These are phyloP conservation scores for Bimastos eiseni DNA, from an alignment of 2,888 invertebrate genomes.

Conservation along the genomic window DNA sequence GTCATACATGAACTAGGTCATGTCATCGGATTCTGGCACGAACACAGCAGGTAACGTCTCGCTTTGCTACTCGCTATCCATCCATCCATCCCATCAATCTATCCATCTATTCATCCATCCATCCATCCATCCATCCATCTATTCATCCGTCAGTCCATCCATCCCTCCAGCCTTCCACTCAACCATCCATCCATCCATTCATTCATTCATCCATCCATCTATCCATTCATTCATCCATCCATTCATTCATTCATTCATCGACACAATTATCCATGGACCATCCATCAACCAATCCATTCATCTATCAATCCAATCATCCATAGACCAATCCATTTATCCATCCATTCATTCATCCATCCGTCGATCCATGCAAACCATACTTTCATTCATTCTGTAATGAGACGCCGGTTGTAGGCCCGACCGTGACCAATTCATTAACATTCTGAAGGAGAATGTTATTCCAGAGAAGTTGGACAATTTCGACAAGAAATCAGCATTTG, in stretches of 20 bases:
- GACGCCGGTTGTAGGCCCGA: slow-evolving; percentile 39
- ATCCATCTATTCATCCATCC: background rate
- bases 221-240: background rate
- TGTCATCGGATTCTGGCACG: slow-evolving; percentile 46
- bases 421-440: slow-evolving; percentile 37
- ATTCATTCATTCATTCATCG: background rate
- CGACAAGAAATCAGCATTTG: slow-evolving; percentile 40
- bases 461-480: slow-evolving; percentile 43
- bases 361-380: background rate
- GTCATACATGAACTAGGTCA: slow-evolving; percentile 46
- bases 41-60: slow-evolving; percentile 43
- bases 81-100: background rate
- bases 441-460: slow-evolving; percentile 36
- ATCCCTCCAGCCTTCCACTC: too few relatives aligned
- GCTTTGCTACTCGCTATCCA: background rate
- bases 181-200: background rate
- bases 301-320: background rate
- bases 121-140: background rate
- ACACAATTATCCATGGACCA: too few relatives aligned
- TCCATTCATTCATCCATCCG: background rate
- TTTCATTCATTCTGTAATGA: too few relatives aligned
- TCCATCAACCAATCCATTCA: background rate
- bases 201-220: background rate
- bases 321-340: too few relatives aligned
- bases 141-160: background rate